Evolutionary conservation across 2,797 vertebrate genomes (phyloP).

Genomic region (Thunnus albacares): DNA sequence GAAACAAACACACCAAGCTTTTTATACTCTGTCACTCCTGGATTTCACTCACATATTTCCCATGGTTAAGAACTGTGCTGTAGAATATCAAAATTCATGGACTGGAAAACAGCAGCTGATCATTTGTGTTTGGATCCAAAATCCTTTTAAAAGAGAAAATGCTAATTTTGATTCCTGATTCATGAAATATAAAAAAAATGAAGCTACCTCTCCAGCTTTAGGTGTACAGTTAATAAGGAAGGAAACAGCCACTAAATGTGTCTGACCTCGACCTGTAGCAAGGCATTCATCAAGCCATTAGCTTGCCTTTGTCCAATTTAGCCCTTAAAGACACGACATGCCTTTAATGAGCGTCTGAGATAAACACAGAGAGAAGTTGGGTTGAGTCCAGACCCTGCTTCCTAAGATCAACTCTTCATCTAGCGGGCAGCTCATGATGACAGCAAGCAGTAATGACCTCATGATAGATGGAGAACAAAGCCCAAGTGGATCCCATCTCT

Average conservation of each 20-base stretch:
- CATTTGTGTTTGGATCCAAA: background rate
- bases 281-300: conserved; percentile 43
- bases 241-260: background rate
- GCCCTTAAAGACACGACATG: conserved; percentile 53
- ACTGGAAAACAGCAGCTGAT: conserved; percentile 4
- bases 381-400: conserved; percentile 59
- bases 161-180: background rate
- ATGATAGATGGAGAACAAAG: conserved; percentile 79
- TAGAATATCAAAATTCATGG: conserved; percentile 38
- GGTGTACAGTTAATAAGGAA: background rate
- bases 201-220: background rate
- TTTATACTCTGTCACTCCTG: conserved; percentile 71
- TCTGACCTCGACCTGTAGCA: conserved; percentile 13
- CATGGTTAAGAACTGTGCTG: conserved; percentile 27
- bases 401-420: conserved; percentile 69
- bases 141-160: conserved; percentile 3
- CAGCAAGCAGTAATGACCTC: conserved; percentile 72
- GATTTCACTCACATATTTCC: conserved; percentile 63
- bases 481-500: conserved; percentile 42
- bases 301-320: conserved; percentile 58
- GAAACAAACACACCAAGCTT: conserved; percentile 78
- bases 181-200: background rate
- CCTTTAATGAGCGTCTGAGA: conserved; percentile 60
- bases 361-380: conserved; percentile 73
- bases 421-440: conserved; percentile 69